Evolutionary conservation across 2,797 vertebrate genomes (phyloP).

Genomic region (Hipposideros larvatus): DNA sequence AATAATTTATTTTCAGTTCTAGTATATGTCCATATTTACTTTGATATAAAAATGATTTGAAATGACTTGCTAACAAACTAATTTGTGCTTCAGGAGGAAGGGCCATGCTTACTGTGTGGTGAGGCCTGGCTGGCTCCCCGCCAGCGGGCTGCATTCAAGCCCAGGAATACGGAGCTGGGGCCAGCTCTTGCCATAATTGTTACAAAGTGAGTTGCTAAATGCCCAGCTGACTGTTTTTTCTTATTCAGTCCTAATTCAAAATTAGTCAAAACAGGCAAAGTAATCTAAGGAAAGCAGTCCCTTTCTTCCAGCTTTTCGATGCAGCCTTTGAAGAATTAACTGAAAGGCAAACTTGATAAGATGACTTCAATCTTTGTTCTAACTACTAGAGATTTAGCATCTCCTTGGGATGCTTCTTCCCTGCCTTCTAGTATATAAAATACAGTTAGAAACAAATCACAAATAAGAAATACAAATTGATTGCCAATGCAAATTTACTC

Average conservation of each 20-base stretch:
- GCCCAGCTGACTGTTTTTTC: neutral
- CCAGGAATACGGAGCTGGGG: neutral
- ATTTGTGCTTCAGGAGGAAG: neutral
- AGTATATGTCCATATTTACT: neutral
- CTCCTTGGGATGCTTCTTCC: neutral
- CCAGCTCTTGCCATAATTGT: neutral
- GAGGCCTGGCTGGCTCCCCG: neutral
- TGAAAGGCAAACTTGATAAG: neutral
- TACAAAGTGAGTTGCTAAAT: neutral
- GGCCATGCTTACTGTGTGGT: neutral
- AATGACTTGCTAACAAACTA: neutral
- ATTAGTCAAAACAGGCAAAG: neutral
- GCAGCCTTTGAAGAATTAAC: slow-evolving; percentile 39
- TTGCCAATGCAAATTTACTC: neutral
- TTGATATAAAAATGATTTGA: slow-evolving; percentile 31
- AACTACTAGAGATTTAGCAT: neutral
- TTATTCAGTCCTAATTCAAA: neutral
- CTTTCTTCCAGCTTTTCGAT: neutral
- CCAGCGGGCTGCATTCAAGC: neutral
- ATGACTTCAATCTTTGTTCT: neutral
- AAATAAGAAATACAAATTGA: neutral
- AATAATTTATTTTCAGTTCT: slow-evolving; percentile 20
- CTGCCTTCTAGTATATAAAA: neutral
- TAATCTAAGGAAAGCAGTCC: neutral
- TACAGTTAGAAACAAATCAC: neutral